A percentile compares a stretch with the other conserved stretches of the same genome.
Conservation (phyloP, 1,140 invertebrate species). For the Lineus longissimus region DNA sequence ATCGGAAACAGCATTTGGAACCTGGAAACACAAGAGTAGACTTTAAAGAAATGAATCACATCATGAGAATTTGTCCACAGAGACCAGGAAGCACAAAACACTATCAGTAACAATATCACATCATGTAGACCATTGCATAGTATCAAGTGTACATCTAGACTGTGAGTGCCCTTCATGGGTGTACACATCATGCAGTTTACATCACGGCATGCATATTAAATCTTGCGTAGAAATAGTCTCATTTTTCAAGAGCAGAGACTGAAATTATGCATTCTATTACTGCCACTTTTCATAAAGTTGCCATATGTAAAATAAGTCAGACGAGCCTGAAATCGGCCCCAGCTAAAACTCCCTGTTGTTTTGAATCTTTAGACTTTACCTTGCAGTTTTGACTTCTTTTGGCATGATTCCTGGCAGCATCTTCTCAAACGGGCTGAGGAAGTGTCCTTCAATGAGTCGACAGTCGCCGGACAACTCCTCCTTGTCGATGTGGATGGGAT, state of each 20-base stretch:
- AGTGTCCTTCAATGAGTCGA: conserved; percentile 79
- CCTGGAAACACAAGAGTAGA: conserved; percentile 23
- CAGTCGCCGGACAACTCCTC: conserved; percentile 67
- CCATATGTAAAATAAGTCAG: no score
- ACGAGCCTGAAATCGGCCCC: no score
- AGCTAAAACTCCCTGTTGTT: background rate
- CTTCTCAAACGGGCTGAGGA: conserved; percentile 77
- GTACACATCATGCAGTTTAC: no score
- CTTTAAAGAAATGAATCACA: background rate
- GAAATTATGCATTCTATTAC: no score
- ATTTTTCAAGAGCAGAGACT: no score
- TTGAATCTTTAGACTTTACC: conserved; percentile 24
- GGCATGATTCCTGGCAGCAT: conserved; percentile 84
- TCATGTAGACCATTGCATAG: no score
- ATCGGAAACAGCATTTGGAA: conserved; percentile 72
- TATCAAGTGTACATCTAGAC: no score
- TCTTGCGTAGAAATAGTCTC: no score
- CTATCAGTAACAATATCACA: no score
- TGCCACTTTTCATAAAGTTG: no score
- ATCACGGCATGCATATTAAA: no score
- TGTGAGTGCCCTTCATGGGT: no score
- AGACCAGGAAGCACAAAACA: conserved; percentile 3
- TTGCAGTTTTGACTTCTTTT: conserved; percentile 67
- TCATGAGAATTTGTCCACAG: background rate
- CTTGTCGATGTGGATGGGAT: conserved; percentile 86